These are phyloP conservation scores for Amphiprion clarkii DNA, from an alignment of 2,797 vertebrate species.

Conservation along the genomic window DNA sequence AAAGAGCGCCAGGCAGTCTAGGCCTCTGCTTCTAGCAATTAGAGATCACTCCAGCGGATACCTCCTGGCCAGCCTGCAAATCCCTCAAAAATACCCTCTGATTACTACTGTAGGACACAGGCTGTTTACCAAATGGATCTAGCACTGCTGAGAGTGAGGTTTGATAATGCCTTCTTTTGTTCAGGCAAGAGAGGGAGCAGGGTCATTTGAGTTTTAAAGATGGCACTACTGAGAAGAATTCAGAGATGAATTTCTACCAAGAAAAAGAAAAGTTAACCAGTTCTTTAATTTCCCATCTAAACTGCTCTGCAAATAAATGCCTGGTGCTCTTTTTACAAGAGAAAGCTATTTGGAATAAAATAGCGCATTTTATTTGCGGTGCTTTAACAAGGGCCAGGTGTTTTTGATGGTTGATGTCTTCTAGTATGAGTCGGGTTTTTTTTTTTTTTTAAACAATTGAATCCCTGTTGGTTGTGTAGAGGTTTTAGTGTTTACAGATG, in stretches of 20 bases:
- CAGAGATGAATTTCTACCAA: constrained; percentile 57
- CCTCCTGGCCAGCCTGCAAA: constrained; percentile 85
- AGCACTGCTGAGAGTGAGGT: constrained; percentile 78
- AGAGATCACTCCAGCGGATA: constrained; percentile 85
- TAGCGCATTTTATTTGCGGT: constrained; percentile 37
- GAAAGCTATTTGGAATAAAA: constrained; percentile 50
- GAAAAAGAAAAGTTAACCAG: constrained; percentile 47
- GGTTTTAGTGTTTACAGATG: constrained; percentile 68
- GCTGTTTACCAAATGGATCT: constrained; percentile 85
- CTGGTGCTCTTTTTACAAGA: constrained; percentile 18
- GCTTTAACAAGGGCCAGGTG: constrained; percentile 40
- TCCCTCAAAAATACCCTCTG: constrained; percentile 86
- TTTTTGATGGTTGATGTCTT: constrained; percentile 58
- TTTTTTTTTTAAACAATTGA: constrained; percentile 58
- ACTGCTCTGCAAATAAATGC: constrained; percentile 44
- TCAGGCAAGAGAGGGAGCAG: constrained; percentile 65
- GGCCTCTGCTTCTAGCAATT: constrained; percentile 85
- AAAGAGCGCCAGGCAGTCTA: constrained; percentile 83
- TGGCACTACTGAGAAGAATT: constrained; percentile 51
- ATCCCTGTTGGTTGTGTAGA: constrained; percentile 50
- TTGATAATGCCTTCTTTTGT: constrained; percentile 81
- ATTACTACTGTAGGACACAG: constrained; percentile 86
- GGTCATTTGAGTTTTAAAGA: constrained; percentile 76
- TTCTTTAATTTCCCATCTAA: constrained; percentile 59
- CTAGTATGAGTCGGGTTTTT: constrained; percentile 40